These are phyloP conservation scores for Caenorhabditis doughertyi DNA, from an alignment of 2,888 invertebrate genomes.

Conservation along the genomic window DNA sequence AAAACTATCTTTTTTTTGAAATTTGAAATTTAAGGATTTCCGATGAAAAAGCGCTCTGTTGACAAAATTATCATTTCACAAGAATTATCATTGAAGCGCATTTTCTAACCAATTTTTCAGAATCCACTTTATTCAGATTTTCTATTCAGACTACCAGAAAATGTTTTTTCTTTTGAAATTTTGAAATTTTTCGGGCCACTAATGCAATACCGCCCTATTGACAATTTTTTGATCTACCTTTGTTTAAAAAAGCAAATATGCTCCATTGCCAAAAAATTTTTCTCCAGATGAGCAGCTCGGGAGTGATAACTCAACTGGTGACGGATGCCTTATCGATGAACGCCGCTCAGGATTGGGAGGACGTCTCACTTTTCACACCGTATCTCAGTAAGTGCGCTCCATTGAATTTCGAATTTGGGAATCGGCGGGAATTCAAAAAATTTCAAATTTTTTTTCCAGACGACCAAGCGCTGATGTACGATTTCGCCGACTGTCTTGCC, in stretches of 20 bases:
- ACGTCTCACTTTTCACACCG: constrained; percentile 76
- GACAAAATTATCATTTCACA: not conserved
- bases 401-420: not conserved
- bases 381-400: constrained; percentile 68
- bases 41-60: no score
- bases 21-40: not conserved
- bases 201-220: not conserved
- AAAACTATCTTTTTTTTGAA: not conserved
- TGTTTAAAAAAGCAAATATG: no score
- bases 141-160: no score
- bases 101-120: no score
- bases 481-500: constrained; percentile 94
- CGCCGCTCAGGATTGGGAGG: constrained; percentile 77
- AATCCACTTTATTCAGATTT: no score
- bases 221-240: not conserved
- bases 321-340: constrained; percentile 72
- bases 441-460: constrained; percentile 84
- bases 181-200: not conserved
- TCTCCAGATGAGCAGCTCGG: constrained; percentile 62
- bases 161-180: no score
- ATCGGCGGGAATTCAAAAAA: not conserved
- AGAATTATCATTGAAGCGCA: no score
- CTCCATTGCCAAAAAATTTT: no score
- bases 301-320: constrained; percentile 70
- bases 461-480: constrained; percentile 94